Conservation (phyloP, 2,888 invertebrate genomes). For the Geophilus truncorum region DNA sequence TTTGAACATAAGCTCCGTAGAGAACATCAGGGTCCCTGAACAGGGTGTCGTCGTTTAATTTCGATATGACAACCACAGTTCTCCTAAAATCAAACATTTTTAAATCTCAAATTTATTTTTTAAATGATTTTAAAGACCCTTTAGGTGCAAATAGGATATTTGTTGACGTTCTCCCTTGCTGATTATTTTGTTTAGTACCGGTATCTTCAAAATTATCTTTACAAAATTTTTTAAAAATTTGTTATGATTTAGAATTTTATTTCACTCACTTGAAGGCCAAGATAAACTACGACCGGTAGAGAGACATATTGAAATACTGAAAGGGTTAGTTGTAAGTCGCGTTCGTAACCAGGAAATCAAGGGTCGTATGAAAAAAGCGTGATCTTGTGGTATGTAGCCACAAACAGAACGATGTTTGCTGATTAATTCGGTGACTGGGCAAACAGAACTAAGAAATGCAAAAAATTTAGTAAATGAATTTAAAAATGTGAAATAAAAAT, state of each 20-base stretch:
- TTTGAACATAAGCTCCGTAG: slow-evolving; percentile 32
- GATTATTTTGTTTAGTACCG: neutral
- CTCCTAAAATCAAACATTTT: neutral
- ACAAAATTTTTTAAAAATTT: neutral
- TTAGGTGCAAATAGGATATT: neutral
- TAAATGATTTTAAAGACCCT: neutral
- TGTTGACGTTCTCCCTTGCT: too few species aligned
- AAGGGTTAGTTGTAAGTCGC: neutral
- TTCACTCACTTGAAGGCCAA: neutral
- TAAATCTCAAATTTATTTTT: neutral
- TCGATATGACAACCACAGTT: neutral
- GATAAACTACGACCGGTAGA: neutral
- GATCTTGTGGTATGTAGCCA: neutral
- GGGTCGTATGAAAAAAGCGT: neutral
- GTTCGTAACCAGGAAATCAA: neutral
- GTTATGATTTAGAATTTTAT: neutral
- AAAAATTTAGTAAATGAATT: neutral
- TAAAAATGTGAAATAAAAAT: neutral
- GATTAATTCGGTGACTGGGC: neutral
- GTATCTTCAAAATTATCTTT: neutral
- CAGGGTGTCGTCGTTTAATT: neutral
- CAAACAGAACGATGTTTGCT: neutral
- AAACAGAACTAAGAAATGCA: neutral
- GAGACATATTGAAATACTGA: neutral
- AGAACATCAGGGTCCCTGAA: neutral